Percentiles rank a stretch among this genome's conserved stretches.
Evolutionary conservation across 1,140 invertebrate species (phyloP).

Genomic region (Drosophila miranda): DNA sequence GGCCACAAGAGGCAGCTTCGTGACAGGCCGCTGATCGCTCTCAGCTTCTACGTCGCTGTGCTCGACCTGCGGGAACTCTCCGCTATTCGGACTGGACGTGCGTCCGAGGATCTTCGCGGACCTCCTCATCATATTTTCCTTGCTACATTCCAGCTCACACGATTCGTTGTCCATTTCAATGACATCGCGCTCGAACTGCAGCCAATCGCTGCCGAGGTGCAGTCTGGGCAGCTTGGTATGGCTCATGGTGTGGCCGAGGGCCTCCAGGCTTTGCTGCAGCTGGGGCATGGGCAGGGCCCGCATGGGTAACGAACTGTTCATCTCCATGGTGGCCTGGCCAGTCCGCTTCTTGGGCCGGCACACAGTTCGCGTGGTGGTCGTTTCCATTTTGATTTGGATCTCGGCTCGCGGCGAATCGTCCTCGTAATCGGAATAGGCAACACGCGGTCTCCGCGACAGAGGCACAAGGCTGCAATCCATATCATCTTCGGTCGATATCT

Average conservation of each 20-base stretch:
- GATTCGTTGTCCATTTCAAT: conserved; percentile 11
- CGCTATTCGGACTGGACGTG: neutral
- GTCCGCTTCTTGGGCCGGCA: conserved; percentile 29
- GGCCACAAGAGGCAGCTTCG: conserved; percentile 14
- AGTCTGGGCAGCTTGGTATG: conserved; percentile 26
- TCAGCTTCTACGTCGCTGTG: neutral
- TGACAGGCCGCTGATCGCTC: neutral
- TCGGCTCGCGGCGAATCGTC: conserved; percentile 37
- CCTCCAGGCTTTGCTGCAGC: conserved; percentile 24
- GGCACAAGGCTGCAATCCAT: conserved; percentile 8
- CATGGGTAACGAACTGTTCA: conserved; percentile 16
- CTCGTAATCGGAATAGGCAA: conserved; percentile 27
- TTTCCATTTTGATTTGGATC: conserved; percentile 56
- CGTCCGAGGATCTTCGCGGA: conserved; percentile 1
- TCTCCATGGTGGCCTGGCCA: neutral
- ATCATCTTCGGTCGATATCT: conserved; percentile 12
- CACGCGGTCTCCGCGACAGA: conserved; percentile 1
- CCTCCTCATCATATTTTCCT: neutral
- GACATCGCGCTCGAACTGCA: conserved; percentile 16
- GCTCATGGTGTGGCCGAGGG: conserved; percentile 3
- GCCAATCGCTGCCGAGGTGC: conserved; percentile 5
- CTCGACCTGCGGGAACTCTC: too few relatives aligned
- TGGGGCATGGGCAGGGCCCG: conserved; percentile 43
- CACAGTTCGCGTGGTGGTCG: conserved; percentile 31
- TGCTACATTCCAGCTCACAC: conserved; percentile 13